Base-by-base conservation (phyloP, 2,888 invertebrate genomes). In the Nomada lathburiana region DNA sequence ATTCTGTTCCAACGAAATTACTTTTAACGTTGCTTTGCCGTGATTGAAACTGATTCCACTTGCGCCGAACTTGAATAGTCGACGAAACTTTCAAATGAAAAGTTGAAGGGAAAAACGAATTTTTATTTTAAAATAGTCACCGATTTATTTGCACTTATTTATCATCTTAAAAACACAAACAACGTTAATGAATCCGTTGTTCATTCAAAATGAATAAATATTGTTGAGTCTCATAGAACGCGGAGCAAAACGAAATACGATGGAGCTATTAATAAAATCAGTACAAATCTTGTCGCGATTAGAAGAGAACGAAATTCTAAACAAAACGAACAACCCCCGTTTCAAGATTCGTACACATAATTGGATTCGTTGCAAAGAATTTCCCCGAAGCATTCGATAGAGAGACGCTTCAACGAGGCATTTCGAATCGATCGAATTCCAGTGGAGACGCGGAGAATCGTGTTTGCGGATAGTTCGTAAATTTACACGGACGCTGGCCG, bases 381-480 rank as follows among this genome's bases (percentile, higher is more conserved):
- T 80, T 59, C 18, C 20, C 11, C 52, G 53, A 50, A 67, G 50
- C 70, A 70, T 81, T 55, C 81, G 80, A 74, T 80, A 65, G 80
- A 80, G 74, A 80, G 67, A 72, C 80, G 80, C 72, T 67, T 52
- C 73, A 36, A 20, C 44, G 67, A 62, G 44, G 60, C 64, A 80
- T 80, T 80, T 47, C 72, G 42, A 52, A 80, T 80, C 83, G 80
- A 84, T 80, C 63, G 83, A 64, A 84, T 83, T 83, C 76, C 84
- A 70, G 44, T 47, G 67, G 63, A 53, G 36, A 23, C 42, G 44
- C 57, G 57, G 68, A 23, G 78, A 70, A 75, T 57, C 73, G 73
- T 80, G 76, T 80, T 76, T 75, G 84, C 65, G 69, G 80, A 80
- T 83, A 80, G 83, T 80, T 76, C 84, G 84, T 83, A 83, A 84